A percentile compares a stretch with the other conserved stretches of the same genome.
Conservation (phyloP, 2,113 vertebrate species). For the Scopus umbretta region DNA sequence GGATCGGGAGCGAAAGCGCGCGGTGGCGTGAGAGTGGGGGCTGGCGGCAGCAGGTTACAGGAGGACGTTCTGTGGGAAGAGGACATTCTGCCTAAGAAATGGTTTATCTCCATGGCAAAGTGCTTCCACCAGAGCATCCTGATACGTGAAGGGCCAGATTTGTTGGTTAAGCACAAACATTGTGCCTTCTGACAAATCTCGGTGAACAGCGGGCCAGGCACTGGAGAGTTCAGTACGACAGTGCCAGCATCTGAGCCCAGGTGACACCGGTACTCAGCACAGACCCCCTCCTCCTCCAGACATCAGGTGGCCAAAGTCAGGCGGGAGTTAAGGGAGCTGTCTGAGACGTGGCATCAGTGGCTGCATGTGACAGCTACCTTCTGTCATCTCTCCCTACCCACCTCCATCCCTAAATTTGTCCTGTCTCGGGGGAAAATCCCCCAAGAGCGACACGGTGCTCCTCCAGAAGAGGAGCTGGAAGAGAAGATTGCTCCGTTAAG, state of each 20-base stretch:
- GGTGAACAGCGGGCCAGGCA: rapidly evolving
- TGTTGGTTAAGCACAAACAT: not conserved
- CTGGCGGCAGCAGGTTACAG: rapidly evolving
- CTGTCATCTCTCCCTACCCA: not conserved
- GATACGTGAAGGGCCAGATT: not conserved
- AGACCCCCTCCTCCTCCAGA: not conserved
- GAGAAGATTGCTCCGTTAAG: rapidly evolving
- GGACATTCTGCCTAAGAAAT: not conserved
- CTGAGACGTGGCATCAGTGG: not conserved
- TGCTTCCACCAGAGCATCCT: not conserved
- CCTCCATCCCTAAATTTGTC: not conserved
- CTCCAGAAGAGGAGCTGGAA: not conserved
- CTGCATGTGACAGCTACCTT: not conserved
- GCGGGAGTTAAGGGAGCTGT: not conserved
- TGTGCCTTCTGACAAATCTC: not conserved
- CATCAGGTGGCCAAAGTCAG: not conserved
- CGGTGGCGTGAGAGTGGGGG: not conserved
- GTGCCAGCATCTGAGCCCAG: not conserved
- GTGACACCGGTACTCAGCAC: not conserved
- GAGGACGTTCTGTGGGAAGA: not conserved
- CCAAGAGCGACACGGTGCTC: not conserved
- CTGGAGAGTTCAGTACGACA: not conserved
- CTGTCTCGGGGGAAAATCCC: not conserved
- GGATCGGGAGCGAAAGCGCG: rapidly evolving
- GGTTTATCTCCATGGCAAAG: not conserved